A percentile compares a stretch with the other conserved stretches of the same genome.
Conservation (phyloP, 2,113 vertebrate genomes). For the Morone saxatilis region DNA sequence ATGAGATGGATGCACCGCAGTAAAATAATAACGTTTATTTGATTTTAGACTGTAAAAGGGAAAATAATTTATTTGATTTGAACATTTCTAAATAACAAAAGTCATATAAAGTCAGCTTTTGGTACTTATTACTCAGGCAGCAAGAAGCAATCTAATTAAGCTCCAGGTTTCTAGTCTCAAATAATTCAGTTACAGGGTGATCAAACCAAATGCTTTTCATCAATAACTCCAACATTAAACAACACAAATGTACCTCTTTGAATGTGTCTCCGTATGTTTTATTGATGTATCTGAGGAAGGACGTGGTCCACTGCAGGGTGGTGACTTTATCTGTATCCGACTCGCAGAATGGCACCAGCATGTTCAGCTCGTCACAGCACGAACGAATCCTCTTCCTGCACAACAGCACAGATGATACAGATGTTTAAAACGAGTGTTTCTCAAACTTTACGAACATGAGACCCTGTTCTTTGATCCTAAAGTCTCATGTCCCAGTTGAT, state of each 20-base stretch:
- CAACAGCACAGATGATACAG: not conserved
- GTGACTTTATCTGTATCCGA: slow-evolving; percentile 91
- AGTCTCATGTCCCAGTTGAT: not conserved
- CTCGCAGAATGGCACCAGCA: slow-evolving; percentile 91
- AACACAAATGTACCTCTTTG: slow-evolving; percentile 85
- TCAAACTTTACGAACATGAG: too few relatives aligned
- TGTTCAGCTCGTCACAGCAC: slow-evolving; percentile 94
- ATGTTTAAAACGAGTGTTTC: not conserved
- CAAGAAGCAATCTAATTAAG: slow-evolving; percentile 19
- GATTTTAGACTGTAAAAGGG: slow-evolving; percentile 4
- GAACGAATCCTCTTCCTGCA: slow-evolving; percentile 91
- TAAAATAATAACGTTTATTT: slow-evolving; percentile 5
- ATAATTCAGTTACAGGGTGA: not conserved
- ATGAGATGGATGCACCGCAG: not conserved
- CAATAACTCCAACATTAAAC: not conserved
- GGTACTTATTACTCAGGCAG: slow-evolving; percentile 4
- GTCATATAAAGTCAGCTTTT: not conserved
- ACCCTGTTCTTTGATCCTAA: not conserved
- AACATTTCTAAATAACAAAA: not conserved
- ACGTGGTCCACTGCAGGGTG: slow-evolving; percentile 92
- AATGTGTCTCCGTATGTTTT: slow-evolving; percentile 89
- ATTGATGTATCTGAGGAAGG: slow-evolving; percentile 92
- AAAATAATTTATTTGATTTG: slow-evolving; percentile 17
- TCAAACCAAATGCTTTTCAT: slow-evolving; percentile 2
- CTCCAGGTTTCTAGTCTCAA: slow-evolving; percentile 4